Percentiles rank a stretch among this genome's conserved stretches.
These are phyloP conservation scores for Loxodonta africana DNA, from an alignment of 2,113 vertebrate species.

Conservation along the genomic window DNA sequence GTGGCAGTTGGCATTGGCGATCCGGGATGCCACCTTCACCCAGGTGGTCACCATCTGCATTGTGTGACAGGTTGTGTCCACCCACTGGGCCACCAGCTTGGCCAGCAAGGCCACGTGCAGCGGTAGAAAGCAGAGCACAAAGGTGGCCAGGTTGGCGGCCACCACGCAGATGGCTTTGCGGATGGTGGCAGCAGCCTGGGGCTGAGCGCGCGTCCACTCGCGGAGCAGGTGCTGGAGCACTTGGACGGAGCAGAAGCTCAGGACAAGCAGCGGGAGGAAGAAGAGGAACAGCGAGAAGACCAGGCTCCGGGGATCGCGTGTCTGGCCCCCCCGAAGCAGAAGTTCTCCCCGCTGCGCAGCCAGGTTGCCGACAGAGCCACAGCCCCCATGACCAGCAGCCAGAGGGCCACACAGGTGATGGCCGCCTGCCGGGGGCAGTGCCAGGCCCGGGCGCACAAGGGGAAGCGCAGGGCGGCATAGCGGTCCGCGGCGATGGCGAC, in stretches of 20 bases:
- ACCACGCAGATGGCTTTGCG: not conserved
- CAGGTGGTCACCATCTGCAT: not conserved
- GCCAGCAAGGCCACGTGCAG: not conserved
- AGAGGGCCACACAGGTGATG: not conserved
- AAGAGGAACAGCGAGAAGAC: not conserved
- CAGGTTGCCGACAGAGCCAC: not conserved
- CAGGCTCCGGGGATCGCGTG: not conserved
- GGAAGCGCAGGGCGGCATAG: conserved; percentile 84
- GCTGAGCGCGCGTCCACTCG: not conserved
- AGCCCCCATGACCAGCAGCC: not conserved
- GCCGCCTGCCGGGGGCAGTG: not conserved
- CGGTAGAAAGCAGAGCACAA: not conserved
- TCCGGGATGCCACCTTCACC: not conserved
- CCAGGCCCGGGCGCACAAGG: conserved; percentile 82
- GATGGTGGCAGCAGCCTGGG: not conserved
- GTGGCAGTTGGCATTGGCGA: not conserved
- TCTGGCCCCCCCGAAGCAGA: not conserved
- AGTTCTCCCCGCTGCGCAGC: not conserved
- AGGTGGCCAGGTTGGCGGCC: not conserved
- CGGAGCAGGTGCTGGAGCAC: not conserved
- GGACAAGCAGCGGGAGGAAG: not conserved
- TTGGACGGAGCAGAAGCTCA: not conserved
- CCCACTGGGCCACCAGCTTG: not conserved
- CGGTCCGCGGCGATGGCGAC: conserved; percentile 81
- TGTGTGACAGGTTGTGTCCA: not conserved